phyloP scores from a whole-genome alignment of 2,888 invertebrate species.

The Escarpia spicata region DNA sequence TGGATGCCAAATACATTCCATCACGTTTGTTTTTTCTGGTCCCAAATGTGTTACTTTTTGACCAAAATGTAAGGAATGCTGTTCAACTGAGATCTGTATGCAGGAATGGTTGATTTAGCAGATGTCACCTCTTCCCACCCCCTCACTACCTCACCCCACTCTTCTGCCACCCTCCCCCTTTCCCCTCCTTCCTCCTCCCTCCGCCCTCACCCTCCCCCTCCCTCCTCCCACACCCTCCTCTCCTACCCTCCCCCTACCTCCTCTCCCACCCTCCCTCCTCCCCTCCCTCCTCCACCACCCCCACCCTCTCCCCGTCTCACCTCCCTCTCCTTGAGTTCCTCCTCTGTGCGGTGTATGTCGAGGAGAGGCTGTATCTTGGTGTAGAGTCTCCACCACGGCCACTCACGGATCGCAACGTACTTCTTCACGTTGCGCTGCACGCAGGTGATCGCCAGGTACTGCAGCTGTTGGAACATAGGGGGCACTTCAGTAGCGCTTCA shows the following conservation, averaged over 20 bases:
- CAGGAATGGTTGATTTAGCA: too few species aligned
- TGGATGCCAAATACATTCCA: too few species aligned
- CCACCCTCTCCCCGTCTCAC: slow-evolving; percentile 67
- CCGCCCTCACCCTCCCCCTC: not conserved
- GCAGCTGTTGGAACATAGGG: slow-evolving; percentile 67
- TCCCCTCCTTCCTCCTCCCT: not conserved
- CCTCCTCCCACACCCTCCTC: not conserved
- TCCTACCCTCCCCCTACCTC: too few species aligned
- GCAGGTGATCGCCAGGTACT: slow-evolving; percentile 89
- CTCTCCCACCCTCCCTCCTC: not conserved
- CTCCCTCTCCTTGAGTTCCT: slow-evolving; percentile 86
- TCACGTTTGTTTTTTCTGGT: too few species aligned
- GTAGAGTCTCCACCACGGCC: slow-evolving; percentile 97
- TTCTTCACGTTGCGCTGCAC: slow-evolving; percentile 94
- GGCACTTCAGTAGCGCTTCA: not conserved
- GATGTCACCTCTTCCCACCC: not conserved
- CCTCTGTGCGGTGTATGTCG: slow-evolving; percentile 93
- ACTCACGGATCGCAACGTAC: slow-evolving; percentile 88
- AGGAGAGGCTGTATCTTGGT: slow-evolving; percentile 85
- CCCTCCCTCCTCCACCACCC: too few species aligned
- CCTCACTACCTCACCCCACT: slow-evolving; percentile 18
- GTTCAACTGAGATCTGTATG: too few species aligned
- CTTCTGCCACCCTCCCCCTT: not conserved
- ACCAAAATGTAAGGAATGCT: too few species aligned
- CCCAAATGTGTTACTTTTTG: too few species aligned